Conservation (phyloP, 2,888 invertebrate species). For the Ecliptopera silaceata region DNA sequence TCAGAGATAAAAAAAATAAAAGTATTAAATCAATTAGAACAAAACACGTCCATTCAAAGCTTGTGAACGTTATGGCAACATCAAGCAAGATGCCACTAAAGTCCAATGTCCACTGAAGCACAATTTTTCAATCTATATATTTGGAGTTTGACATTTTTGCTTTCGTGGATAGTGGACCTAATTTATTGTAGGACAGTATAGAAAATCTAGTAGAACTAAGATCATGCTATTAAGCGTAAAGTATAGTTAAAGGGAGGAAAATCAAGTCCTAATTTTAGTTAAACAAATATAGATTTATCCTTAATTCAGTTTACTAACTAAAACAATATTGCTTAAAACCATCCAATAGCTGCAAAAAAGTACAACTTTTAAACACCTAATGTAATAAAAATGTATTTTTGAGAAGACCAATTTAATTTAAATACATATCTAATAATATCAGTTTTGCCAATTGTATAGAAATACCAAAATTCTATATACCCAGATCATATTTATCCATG, state of each 20-base stretch:
- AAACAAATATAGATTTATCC: background rate
- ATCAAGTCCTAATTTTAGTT: constrained; percentile 24
- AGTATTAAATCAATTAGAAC: constrained; percentile 54
- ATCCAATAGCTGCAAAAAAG: too few species aligned
- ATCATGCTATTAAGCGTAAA: constrained; percentile 51
- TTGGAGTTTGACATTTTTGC: background rate
- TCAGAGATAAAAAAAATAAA: constrained; percentile 59
- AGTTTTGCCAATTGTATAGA: too few species aligned
- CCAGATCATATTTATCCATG: too few species aligned
- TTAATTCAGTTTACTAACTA: too few species aligned
- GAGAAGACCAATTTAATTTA: too few species aligned
- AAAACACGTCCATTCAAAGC: constrained; percentile 72
- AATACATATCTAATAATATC: too few species aligned
- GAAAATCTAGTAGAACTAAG: constrained; percentile 35
- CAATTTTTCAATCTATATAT: background rate
- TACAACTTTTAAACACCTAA: too few species aligned
- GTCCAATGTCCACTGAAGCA: constrained; percentile 19
- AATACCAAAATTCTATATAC: too few species aligned
- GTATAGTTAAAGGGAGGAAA: constrained; percentile 30
- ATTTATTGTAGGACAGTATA: constrained; percentile 34
- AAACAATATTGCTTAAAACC: too few species aligned
- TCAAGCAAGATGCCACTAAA: constrained; percentile 42
- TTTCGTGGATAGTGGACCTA: constrained; percentile 31
- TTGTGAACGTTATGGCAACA: constrained; percentile 55
- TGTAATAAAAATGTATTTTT: too few species aligned